These are phyloP conservation scores for Brachyhypopomus gauderio DNA, from an alignment of 2,113 vertebrate species.

Conservation along the genomic window DNA sequence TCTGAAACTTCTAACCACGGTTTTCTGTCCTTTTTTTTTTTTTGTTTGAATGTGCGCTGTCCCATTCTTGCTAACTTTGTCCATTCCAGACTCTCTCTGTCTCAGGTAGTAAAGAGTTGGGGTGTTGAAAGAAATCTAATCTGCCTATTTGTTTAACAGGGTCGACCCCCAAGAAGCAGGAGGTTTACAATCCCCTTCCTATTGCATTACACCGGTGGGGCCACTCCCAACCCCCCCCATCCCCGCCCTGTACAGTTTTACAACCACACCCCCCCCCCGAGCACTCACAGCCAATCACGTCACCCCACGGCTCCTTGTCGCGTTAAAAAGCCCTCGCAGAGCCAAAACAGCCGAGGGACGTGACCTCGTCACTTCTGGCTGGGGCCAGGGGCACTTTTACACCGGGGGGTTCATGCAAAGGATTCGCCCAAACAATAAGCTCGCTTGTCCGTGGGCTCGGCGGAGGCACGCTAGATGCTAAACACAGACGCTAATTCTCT, in stretches of 20 bases:
- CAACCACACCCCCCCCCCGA: conserved; percentile 33
- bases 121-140: conserved; percentile 69
- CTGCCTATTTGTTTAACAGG: conserved; percentile 73
- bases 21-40: background rate
- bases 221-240: conserved; percentile 37
- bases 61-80: background rate
- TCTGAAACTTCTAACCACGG: background rate
- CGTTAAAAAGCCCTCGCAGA: conserved; percentile 58
- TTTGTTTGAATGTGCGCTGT: background rate
- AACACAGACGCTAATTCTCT: conserved; percentile 63
- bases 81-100: conserved; percentile 23
- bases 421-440: conserved; percentile 68
- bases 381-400: conserved; percentile 63
- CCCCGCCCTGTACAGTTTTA: background rate
- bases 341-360: conserved; percentile 67
- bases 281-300: conserved; percentile 40
- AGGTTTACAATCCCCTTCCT: conserved; percentile 66
- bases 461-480: conserved; percentile 64
- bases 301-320: conserved; percentile 58
- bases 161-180: conserved; percentile 64
- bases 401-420: conserved; percentile 61
- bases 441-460: conserved; percentile 66
- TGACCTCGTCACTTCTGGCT: conserved; percentile 73
- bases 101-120: conserved; percentile 61
- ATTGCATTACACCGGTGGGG: conserved; percentile 69